Base-by-base conservation (phyloP, 2,113 vertebrate species). In the Cynopterus brachyotis region DNA sequence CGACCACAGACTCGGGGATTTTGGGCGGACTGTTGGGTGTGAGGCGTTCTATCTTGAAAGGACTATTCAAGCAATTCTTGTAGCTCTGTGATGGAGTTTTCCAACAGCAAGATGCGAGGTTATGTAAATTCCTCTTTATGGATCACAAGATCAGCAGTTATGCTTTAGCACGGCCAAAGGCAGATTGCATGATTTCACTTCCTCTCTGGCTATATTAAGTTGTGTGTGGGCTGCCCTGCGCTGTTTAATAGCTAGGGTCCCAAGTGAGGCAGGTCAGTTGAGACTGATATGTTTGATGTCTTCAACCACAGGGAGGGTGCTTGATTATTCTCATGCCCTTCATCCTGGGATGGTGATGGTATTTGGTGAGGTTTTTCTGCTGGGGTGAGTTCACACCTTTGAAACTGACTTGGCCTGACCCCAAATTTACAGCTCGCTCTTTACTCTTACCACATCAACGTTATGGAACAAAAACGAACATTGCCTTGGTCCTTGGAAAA, bases 111-210 rank as follows among this genome's bases (percentile, higher is more conserved):
- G 57, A 90, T 60, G 37, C 1, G 30, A 90, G 57, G 16, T 66
- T 73, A 45, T 53, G 72, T 40, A 75, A 93, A 97, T 95, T 91
- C 66, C 94, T 96, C 66, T 92, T 94, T 70, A 9, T 32, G 73
- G 35, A 32, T 82, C 96, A 91, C 50, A 90, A 78, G 80, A 76
- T 62, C 35, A 32, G 37, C n/a, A 69, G 42, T 89, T 81, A 32
- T 32, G 30, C 66, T n/a, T 60, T 32, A 57, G 67, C 22, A 15
- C 2, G n/a, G 55, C 37, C 30, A 22, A 35, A 53, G 20, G 40
- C 76, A n/a, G 69, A 55, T 37, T 57, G n/a, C 26, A 5, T 8
- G 86, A 8, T 57, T 87, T 26, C 50, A 85, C 81, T 95, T 93
- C 95, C 79, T 92, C 50, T 93, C 47, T n/a, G 59, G 60, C 35